Conservation (phyloP, 2,888 invertebrate genomes). For the Noctua pronuba region DNA sequence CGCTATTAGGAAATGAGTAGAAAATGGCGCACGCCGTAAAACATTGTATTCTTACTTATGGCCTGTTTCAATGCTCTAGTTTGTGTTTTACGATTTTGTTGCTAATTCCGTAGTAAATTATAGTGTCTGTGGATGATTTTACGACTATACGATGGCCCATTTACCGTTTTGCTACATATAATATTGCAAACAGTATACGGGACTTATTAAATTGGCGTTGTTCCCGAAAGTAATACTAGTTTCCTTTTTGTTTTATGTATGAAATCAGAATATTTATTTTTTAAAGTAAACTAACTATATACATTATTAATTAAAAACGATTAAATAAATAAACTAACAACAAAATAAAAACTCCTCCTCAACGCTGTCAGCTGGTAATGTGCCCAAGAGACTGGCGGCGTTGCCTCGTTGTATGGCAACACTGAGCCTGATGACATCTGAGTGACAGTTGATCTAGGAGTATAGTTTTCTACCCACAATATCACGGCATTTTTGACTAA, state of each 20-base stretch:
- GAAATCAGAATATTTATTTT: no score
- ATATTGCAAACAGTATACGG: background rate
- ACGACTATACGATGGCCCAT: background rate
- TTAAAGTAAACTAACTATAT: no score
- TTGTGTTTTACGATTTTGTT: conserved; percentile 25
- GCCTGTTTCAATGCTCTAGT: conserved; percentile 9
- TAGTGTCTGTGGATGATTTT: conserved; percentile 4
- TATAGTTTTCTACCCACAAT: background rate
- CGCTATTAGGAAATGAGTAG: conserved; percentile 5
- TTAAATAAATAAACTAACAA: no score
- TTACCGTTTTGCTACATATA: conserved; percentile 3
- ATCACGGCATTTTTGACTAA: conserved; percentile 5
- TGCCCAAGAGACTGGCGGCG: no score
- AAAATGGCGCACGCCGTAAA: conserved; percentile 1
- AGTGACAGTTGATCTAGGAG: background rate
- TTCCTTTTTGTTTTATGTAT: background rate
- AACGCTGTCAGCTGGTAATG: no score
- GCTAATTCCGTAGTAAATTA: background rate
- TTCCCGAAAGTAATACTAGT: background rate
- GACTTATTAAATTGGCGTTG: background rate
- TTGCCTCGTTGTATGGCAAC: no score
- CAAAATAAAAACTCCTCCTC: no score
- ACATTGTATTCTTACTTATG: conserved; percentile 14
- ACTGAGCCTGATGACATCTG: background rate
- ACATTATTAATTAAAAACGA: no score